Percentiles rank a stretch among this genome's conserved stretches.
phyloP scores from a whole-genome alignment of 2,113 vertebrate genomes.

The Naja naja region DNA sequence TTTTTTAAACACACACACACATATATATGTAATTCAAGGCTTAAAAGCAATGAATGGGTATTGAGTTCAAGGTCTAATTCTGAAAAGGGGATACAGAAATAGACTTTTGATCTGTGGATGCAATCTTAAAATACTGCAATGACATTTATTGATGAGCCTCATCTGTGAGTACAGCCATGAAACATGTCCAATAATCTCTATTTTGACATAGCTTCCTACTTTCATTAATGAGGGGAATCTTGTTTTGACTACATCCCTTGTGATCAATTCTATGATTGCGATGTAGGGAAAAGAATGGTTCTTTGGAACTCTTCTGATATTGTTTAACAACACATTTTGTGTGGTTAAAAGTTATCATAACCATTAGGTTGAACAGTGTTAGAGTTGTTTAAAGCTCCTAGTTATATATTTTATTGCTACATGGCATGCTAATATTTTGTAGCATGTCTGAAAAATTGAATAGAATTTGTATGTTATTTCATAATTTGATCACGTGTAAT shows the following conservation, averaged over 20 bases:
- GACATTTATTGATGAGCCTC: no score
- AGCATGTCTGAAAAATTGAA: not conserved
- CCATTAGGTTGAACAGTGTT: not conserved
- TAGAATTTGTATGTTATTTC: not conserved
- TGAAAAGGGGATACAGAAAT: not conserved
- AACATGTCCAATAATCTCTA: not conserved
- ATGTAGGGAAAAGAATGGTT: not conserved
- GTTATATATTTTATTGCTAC: not conserved
- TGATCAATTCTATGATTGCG: not conserved
- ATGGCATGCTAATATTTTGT: not conserved
- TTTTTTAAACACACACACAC: no score
- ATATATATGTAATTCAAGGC: no score
- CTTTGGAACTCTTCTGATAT: not conserved
- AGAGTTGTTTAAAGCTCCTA: not conserved
- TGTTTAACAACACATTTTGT: not conserved
- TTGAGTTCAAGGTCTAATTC: not conserved
- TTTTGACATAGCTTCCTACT: not conserved
- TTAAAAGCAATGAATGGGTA: not conserved
- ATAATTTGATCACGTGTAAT: not conserved
- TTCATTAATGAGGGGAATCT: not conserved
- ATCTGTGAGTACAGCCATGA: not conserved
- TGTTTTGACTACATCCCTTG: not conserved
- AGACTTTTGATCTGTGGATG: not conserved
- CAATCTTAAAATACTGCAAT: not conserved
- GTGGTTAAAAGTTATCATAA: not conserved